These are phyloP conservation scores for Elegia similella DNA, from an alignment of 2,888 invertebrate species.

Conservation along the genomic window DNA sequence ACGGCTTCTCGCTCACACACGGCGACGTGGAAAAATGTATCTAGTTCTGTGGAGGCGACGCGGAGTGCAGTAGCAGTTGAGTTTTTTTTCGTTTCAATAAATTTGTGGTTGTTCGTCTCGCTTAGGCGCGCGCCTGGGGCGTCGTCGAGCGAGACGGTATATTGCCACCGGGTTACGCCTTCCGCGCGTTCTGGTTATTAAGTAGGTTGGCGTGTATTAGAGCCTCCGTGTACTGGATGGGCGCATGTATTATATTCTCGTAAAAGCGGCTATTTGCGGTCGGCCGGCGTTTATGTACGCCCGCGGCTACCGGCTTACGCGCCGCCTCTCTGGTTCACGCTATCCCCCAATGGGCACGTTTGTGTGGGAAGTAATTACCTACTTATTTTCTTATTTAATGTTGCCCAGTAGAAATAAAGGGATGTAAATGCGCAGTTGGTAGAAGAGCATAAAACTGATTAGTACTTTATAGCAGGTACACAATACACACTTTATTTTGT, in stretches of 20 bases:
- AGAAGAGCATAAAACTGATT: neutral
- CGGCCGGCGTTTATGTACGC: constrained; percentile 68
- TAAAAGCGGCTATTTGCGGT: constrained; percentile 71
- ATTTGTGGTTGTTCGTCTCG: constrained; percentile 79
- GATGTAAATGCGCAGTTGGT: neutral
- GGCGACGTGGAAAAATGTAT: constrained; percentile 78
- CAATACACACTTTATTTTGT: no score
- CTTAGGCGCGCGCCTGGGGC: constrained; percentile 75
- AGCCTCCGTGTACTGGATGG: constrained; percentile 64
- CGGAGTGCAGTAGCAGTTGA: constrained; percentile 77
- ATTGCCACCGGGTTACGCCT: constrained; percentile 81
- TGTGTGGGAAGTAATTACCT: neutral
- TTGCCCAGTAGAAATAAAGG: no score
- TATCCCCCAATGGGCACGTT: constrained; percentile 21
- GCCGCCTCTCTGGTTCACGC: constrained; percentile 45
- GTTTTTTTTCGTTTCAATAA: constrained; percentile 79
- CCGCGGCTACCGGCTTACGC: constrained; percentile 70
- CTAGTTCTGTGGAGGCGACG: constrained; percentile 79
- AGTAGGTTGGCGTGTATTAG: constrained; percentile 78
- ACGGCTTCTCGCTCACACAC: constrained; percentile 50
- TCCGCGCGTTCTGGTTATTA: constrained; percentile 78
- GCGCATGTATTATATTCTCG: constrained; percentile 71
- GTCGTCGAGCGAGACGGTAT: constrained; percentile 67
- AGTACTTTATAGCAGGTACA: no score
- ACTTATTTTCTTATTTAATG: neutral